These are phyloP conservation scores for Dysidea cf. avara DNA, from an alignment of 37 sponge, comb jelly and placozoan species.

Conservation along the genomic window DNA sequence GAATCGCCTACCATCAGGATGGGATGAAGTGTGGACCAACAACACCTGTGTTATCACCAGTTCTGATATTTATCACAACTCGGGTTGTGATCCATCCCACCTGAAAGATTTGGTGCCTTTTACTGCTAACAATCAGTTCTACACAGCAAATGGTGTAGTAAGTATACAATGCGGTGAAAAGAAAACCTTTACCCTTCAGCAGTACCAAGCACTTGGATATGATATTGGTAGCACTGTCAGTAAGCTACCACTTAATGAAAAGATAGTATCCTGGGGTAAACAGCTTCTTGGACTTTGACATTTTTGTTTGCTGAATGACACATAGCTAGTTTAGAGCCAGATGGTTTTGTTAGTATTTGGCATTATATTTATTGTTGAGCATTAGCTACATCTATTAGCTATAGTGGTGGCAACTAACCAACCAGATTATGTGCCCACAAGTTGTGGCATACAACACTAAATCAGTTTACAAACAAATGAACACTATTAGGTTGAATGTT, in stretches of 20 bases:
- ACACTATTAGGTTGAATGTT: too few relatives aligned
- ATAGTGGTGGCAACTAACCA: too few relatives aligned
- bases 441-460: too few relatives aligned
- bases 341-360: too few relatives aligned
- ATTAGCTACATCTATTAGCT: too few relatives aligned
- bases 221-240: constrained; percentile 40
- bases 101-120: constrained; percentile 35
- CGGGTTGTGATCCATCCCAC: constrained; percentile 16
- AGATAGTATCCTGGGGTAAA: constrained; percentile 32
- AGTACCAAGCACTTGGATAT: constrained; percentile 42
- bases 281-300: constrained; percentile 29
- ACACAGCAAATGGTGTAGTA: constrained; percentile 6
- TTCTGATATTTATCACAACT: constrained; percentile 33
- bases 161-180: constrained; percentile 34
- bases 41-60: too few relatives aligned
- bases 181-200: constrained; percentile 8
- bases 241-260: constrained; percentile 16
- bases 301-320: too few relatives aligned
- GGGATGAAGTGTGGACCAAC: too few relatives aligned
- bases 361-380: too few relatives aligned
- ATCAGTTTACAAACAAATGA: too few relatives aligned
- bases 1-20: constrained; percentile 36
- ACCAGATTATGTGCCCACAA: too few relatives aligned
- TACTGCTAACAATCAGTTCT: constrained; percentile 50
- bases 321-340: too few relatives aligned